These are phyloP conservation scores for Drosophila ananassae DNA, from an alignment of 1,140 invertebrate species.

Conservation along the genomic window DNA sequence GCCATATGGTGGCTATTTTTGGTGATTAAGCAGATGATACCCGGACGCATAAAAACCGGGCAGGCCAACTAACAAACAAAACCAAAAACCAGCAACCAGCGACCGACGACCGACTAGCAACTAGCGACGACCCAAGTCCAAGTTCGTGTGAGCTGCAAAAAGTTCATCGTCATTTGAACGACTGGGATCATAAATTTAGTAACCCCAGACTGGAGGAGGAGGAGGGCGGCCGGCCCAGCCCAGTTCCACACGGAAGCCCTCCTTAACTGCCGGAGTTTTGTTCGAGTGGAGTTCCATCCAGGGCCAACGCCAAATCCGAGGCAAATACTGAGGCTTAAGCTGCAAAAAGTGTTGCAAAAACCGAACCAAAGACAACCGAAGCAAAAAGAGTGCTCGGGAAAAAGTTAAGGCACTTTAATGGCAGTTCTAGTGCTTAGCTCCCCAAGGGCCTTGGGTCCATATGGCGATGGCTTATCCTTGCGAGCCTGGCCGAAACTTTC, in stretches of 20 bases:
- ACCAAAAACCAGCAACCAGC: constrained; percentile 49
- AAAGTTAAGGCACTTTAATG: constrained; percentile 59
- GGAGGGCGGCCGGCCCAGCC: constrained; percentile 18
- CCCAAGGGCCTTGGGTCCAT: constrained; percentile 30
- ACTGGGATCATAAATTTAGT: constrained; percentile 79
- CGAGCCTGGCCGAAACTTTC: constrained; percentile 16
- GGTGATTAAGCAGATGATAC: constrained; percentile 83
- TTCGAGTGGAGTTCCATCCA: constrained; percentile 42
- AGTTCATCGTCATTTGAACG: constrained; percentile 76
- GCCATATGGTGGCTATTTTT: constrained; percentile 83
- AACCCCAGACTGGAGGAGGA: constrained; percentile 48
- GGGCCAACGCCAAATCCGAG: constrained; percentile 6
- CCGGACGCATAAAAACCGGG: constrained; percentile 35
- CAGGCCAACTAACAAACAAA: constrained; percentile 24
- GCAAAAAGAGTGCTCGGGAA: constrained; percentile 16
- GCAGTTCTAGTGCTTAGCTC: constrained; percentile 41
- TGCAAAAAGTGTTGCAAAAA: constrained; percentile 6
- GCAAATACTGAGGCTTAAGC: constrained; percentile 31
- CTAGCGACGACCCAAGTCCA: constrained; percentile 58
- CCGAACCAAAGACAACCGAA: constrained; percentile 2
- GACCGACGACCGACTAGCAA: constrained; percentile 54
- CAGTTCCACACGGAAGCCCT: constrained; percentile 8
- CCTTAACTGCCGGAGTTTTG: constrained; percentile 43
- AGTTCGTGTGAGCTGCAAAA: constrained; percentile 56
- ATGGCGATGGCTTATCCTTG: constrained; percentile 1